phyloP scores from a whole-genome alignment of 2,888 invertebrate genomes.

The Amblyteles armatorius region DNA sequence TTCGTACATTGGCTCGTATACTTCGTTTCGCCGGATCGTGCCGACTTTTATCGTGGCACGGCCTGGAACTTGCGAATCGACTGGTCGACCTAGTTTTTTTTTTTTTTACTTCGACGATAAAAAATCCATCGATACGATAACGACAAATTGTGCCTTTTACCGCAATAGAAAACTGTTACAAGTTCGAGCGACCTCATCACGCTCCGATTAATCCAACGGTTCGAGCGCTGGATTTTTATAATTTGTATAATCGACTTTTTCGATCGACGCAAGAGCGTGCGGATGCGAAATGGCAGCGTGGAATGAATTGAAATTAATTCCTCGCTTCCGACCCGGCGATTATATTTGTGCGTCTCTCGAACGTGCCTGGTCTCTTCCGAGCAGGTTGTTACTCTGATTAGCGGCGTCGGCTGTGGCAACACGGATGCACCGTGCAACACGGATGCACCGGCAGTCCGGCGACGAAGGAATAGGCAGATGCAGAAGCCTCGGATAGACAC shows the following conservation, averaged over 20 bases:
- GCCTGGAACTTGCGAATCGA: not conserved
- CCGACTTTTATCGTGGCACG: constrained; percentile 54
- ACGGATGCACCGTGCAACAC: not conserved
- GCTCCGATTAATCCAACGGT: not conserved
- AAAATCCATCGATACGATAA: not conserved
- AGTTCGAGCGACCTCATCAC: not conserved
- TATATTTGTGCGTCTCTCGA: constrained; percentile 10
- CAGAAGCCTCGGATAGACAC: constrained; percentile 57
- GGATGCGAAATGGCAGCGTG: not conserved
- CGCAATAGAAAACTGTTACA: not conserved
- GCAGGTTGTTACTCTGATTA: constrained; percentile 74
- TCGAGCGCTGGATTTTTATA: not conserved
- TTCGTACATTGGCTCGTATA: constrained; percentile 39
- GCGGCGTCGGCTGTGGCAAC: constrained; percentile 45
- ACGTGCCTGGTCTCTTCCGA: constrained; percentile 47
- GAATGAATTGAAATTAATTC: constrained; percentile 28
- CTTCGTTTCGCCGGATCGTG: constrained; percentile 60
- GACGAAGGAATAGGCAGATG: constrained; percentile 41
- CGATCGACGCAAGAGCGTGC: not conserved
- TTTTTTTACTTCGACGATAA: constrained; percentile 3
- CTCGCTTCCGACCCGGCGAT: constrained; percentile 42
- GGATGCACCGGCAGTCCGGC: not conserved
- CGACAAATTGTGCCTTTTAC: not conserved
- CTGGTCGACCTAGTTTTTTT: not conserved
- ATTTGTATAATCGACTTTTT: constrained; percentile 5